Conservation (phyloP, 2,888 invertebrate species). For the Synanthedon tipuliformis region DNA sequence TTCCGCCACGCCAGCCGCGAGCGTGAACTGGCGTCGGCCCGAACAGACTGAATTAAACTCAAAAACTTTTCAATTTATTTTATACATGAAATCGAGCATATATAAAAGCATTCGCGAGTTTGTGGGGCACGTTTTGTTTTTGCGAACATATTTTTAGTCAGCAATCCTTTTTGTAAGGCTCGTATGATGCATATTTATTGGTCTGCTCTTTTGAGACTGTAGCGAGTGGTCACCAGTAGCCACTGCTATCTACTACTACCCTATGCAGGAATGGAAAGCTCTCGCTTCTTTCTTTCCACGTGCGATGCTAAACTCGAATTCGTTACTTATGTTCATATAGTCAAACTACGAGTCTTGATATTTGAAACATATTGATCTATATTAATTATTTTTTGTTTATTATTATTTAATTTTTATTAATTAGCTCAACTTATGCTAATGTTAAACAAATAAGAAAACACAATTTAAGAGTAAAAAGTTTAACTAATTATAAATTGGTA, state of each 20-base stretch:
- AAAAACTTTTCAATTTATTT: slow-evolving; percentile 63
- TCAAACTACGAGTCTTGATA: slow-evolving; percentile 18
- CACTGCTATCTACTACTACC: slow-evolving; percentile 6
- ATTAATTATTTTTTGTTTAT: not conserved
- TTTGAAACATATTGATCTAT: slow-evolving; percentile 5
- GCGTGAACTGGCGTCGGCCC: slow-evolving; percentile 48
- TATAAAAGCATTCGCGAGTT: slow-evolving; percentile 25
- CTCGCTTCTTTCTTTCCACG: slow-evolving; percentile 31
- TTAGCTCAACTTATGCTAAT: no score
- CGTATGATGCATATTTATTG: not conserved
- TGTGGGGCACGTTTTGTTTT: no score
- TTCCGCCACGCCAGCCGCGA: slow-evolving; percentile 58
- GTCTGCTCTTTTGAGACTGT: not conserved
- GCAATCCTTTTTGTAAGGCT: no score
- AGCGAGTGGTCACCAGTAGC: not conserved
- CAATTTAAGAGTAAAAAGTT: no score
- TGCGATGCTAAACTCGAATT: slow-evolving; percentile 59
- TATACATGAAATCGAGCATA: slow-evolving; percentile 50
- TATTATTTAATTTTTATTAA: no score
- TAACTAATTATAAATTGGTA: no score
- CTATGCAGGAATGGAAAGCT: slow-evolving; percentile 24
- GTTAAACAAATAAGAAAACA: no score
- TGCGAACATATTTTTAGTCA: no score
- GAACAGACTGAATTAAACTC: slow-evolving; percentile 56
- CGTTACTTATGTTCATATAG: slow-evolving; percentile 46